phyloP scores from a whole-genome alignment of 1,140 invertebrate species.

The Cardiocondyla obscurior region DNA sequence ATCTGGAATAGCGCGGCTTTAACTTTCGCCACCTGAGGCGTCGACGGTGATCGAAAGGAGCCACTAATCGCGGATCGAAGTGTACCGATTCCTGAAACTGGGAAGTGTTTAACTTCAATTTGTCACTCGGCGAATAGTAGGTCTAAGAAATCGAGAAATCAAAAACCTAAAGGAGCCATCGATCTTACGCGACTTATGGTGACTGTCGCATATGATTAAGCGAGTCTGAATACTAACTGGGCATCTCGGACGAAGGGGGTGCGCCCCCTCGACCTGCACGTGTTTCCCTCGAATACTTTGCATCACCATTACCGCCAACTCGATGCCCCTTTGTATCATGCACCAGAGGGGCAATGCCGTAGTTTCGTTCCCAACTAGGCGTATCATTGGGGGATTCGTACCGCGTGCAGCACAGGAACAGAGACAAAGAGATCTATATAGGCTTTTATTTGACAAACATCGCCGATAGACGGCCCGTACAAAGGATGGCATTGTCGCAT shows the following conservation, averaged over 20 bases:
- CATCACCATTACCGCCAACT: constrained; percentile 69
- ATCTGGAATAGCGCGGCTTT: constrained; percentile 19
- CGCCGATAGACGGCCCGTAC: constrained; percentile 68
- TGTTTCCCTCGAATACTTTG: constrained; percentile 70
- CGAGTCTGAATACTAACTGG: constrained; percentile 52
- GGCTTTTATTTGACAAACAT: constrained; percentile 75
- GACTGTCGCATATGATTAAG: constrained; percentile 63
- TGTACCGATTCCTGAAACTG: background rate
- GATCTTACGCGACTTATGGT: constrained; percentile 62
- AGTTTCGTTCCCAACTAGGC: constrained; percentile 74
- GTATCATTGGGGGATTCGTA: constrained; percentile 69
- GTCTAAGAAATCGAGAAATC: background rate
- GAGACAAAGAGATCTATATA: constrained; percentile 72
- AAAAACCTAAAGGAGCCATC: constrained; percentile 15
- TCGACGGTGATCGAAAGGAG: background rate
- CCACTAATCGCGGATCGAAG: background rate
- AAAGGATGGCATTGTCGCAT: constrained; percentile 72
- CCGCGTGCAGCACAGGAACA: constrained; percentile 55
- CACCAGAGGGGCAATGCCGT: constrained; percentile 61
- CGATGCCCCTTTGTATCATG: constrained; percentile 67
- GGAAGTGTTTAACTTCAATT: background rate
- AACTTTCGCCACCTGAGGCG: background rate
- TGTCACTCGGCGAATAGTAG: background rate
- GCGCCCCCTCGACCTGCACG: constrained; percentile 57
- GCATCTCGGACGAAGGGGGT: constrained; percentile 1